Conservation (phyloP, 2,888 invertebrate genomes). For the Anarsia innoxiella region DNA sequence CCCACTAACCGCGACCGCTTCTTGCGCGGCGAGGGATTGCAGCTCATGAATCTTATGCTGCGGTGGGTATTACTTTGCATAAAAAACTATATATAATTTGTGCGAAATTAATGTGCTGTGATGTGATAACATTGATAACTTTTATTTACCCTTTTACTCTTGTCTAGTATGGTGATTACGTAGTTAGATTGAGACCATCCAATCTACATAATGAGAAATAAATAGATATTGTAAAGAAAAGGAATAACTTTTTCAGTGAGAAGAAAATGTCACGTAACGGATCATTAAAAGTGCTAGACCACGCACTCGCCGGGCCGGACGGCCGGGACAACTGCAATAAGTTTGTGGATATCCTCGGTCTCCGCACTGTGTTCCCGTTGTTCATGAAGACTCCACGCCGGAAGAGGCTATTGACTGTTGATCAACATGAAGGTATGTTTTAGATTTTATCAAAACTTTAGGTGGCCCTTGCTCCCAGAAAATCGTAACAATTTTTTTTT, state of each 20-base stretch:
- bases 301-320: constrained; percentile 95
- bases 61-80: constrained; percentile 68
- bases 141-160: too few species aligned
- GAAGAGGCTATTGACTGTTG: constrained; percentile 85
- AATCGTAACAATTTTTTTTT: too few species aligned
- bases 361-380: constrained; percentile 96
- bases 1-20: constrained; percentile 93
- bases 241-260: constrained; percentile 77
- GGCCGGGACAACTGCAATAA: constrained; percentile 97
- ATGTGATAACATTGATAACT: too few species aligned
- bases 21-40: constrained; percentile 96
- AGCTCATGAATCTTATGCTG: constrained; percentile 99
- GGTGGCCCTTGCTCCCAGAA: too few species aligned
- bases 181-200: too few species aligned
- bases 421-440: constrained; percentile 88
- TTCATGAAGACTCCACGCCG: constrained; percentile 99
- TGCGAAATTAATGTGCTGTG: too few species aligned
- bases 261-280: constrained; percentile 98
- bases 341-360: constrained; percentile 97
- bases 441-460: too few species aligned
- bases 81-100: too few species aligned
- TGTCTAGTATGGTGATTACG: too few species aligned
- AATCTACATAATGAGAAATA: too few species aligned
- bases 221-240: too few species aligned
- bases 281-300: constrained; percentile 97